Evolutionary conservation across 2,888 invertebrate species (phyloP), one percentile per base, ranked within the genome.

Genomic region (Sinelater perroti): DNA sequence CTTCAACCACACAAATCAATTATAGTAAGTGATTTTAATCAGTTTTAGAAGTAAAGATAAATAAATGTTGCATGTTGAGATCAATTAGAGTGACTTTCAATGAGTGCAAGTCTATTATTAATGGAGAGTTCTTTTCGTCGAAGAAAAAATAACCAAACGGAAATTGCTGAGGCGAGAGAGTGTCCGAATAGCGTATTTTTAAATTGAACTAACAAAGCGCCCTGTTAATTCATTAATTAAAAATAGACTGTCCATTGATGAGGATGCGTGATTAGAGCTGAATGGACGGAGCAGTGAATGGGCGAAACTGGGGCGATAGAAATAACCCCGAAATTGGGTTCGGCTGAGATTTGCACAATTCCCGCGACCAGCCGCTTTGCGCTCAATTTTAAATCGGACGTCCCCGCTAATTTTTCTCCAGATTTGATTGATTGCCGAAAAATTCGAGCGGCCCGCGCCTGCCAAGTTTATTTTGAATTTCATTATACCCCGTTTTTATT

Each of bases 381-480:
- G 10, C 8, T 10, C 10, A 28, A 28, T 28, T 28, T 28, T 28
- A 28, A 28, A 28, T 28, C 2, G 8, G 5, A 5, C 28, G 10
- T 28, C 10, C 2, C 5, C 10, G 10, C 28, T 28, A 28, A 28
- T 28, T 28, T 28, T 28, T 28, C n/a, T 28, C 28, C 28, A 10
- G 10, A n/a, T 28, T 28, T 28, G 28, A 28, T 28, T 28, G 28
- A 28, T 28, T 28, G 10, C 28, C 28, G 28, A 28, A 28, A 28
- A 28, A 28, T 28, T 28, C n/a, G n/a, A n/a, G n/a, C n/a, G n/a
- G n/a, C n/a, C n/a, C n/a, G n/a, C 53, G 30, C 30, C 46, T 54
- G 53, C 53, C 46, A 54, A 54, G 36, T 35, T 54, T 52, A 52
- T 40, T 52, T 52, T 52, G 18, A 35, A 40, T 40, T 40, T 20